phyloP scores from a whole-genome alignment of 2,797 vertebrate genomes.

The Ciconia nigra region DNA sequence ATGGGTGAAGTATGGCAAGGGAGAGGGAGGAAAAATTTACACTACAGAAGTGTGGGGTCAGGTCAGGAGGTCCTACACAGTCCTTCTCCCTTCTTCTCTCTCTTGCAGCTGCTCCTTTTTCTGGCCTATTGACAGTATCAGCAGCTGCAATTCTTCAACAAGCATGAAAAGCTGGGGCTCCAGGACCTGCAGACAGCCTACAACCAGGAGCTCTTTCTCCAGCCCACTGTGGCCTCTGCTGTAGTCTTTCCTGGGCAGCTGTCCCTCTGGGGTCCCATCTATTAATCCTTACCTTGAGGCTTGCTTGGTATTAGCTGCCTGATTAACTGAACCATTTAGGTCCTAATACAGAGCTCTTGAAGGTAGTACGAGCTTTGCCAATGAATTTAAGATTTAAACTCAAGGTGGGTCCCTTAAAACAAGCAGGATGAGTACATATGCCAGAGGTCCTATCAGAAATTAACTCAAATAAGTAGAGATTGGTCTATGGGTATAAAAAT shows the following conservation, averaged over 20 bases:
- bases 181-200: not conserved
- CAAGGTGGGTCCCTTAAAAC: not conserved
- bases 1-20: not conserved
- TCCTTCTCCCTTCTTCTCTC: not conserved
- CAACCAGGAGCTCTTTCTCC: not conserved
- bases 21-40: not conserved
- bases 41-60: not conserved
- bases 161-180: not conserved
- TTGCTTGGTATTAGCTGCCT: not conserved
- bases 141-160: not conserved
- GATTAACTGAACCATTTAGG: not conserved
- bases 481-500: not conserved
- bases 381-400: not conserved
- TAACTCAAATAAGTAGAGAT: not conserved
- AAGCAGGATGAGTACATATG: not conserved
- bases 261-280: not conserved
- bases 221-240: not conserved
- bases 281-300: not conserved
- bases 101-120: not conserved
- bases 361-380: not conserved
- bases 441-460: not conserved
- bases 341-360: not conserved
- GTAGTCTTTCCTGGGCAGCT: not conserved
- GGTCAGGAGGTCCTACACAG: not conserved
- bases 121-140: not conserved